phyloP scores from a whole-genome alignment of 2,113 vertebrate genomes.

The Miniopterus natalensis region DNA sequence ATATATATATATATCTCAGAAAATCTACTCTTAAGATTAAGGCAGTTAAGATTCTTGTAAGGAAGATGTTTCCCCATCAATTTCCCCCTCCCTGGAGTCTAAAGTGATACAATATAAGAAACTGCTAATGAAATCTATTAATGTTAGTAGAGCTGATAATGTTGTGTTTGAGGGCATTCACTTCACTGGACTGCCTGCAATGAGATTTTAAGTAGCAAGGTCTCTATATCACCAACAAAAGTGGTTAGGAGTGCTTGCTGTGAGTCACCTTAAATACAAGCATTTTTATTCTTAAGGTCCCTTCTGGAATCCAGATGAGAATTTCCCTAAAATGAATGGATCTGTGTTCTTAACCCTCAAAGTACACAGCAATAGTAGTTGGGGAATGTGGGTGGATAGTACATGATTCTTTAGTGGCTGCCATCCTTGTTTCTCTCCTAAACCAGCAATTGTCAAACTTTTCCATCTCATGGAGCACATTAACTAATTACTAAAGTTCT shows the following conservation, averaged over 20 bases:
- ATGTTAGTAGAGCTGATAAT: not conserved
- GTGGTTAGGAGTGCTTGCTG: not conserved
- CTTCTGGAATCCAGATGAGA: conserved; percentile 26
- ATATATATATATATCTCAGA: not conserved
- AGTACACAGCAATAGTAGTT: not conserved
- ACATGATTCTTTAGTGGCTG: not conserved
- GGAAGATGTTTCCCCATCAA: not conserved
- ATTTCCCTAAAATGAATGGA: not conserved
- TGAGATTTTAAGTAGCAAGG: not conserved
- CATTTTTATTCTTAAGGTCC: not conserved
- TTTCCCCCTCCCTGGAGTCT: not conserved
- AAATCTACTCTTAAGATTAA: not conserved
- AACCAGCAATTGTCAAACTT: not conserved
- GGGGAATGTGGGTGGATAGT: not conserved
- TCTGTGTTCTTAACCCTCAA: not conserved
- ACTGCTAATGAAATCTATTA: not conserved
- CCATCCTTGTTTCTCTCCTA: not conserved
- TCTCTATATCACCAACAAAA: not conserved
- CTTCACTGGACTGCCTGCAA: not conserved
- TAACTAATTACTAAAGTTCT: not conserved
- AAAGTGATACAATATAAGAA: not conserved
- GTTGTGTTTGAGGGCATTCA: not conserved
- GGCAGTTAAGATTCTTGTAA: not conserved
- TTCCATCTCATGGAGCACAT: not conserved
- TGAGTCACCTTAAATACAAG: not conserved